Evolutionary conservation across 2,888 invertebrate species (phyloP).

Genomic region (Drosophila mettleri): DNA sequence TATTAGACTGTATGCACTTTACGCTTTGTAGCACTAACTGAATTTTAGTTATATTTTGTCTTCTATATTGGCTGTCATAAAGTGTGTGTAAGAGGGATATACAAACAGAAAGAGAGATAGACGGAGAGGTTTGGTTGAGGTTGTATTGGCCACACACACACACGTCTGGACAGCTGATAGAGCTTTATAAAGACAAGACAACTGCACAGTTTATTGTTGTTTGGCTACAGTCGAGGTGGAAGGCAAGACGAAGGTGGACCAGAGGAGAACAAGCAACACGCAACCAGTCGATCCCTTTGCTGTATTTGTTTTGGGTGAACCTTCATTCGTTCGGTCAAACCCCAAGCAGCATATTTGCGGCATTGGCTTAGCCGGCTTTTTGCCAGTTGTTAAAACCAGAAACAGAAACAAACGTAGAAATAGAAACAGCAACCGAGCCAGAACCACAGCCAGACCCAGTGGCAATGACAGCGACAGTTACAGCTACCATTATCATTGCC

Average conservation of each 20-base stretch:
- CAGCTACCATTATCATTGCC: conserved; percentile 22
- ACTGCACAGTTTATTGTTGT: conserved; percentile 47
- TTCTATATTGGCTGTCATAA: conserved; percentile 13
- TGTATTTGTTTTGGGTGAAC: conserved; percentile 49
- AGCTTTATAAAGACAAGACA: conserved; percentile 35
- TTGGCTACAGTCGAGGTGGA: conserved; percentile 44
- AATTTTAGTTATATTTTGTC: conserved; percentile 46
- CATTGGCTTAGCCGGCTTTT: conserved; percentile 58
- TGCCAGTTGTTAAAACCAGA: conserved; percentile 32
- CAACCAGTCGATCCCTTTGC: conserved; percentile 37
- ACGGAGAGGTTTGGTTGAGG: conserved; percentile 4
- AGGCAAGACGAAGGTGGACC: conserved; percentile 40
- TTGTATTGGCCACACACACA: conserved; percentile 35
- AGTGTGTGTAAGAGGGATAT: conserved; percentile 2
- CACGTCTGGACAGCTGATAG: conserved; percentile 23
- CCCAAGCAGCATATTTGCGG: conserved; percentile 61
- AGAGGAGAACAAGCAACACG: conserved; percentile 1
- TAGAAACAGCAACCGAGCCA: neutral
- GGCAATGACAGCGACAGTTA: conserved; percentile 19
- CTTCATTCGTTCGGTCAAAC: conserved; percentile 35
- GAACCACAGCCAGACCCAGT: neutral
- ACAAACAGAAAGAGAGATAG: neutral
- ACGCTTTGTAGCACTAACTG: conserved; percentile 39
- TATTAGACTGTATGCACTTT: conserved; percentile 43
- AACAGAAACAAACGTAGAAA: conserved; percentile 2